These are phyloP conservation scores for Eristalis arbustorum DNA, from an alignment of 2,888 invertebrate genomes.

Conservation along the genomic window DNA sequence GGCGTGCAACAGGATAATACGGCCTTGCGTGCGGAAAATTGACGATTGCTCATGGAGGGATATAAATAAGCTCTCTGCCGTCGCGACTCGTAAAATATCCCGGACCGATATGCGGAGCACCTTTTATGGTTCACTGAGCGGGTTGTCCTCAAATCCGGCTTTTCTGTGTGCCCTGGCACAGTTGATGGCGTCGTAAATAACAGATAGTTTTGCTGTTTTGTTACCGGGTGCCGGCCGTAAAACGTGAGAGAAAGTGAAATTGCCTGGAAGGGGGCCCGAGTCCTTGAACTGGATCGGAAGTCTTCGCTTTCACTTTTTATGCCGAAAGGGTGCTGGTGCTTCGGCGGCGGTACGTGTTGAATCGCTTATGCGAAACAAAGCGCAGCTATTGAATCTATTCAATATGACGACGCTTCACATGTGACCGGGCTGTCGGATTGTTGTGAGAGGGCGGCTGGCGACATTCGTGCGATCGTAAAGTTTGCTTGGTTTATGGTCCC, in stretches of 20 bases:
- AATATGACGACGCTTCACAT: not conserved
- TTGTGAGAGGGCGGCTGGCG: not conserved
- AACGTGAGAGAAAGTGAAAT: not conserved
- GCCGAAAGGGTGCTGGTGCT: not conserved
- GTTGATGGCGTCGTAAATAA: not conserved
- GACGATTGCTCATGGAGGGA: not conserved
- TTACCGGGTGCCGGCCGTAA: not conserved
- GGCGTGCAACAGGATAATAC: constrained; percentile 19
- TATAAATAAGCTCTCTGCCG: not conserved
- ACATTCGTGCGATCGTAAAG: not conserved
- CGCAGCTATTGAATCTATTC: not conserved
- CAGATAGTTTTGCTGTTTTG: not conserved
- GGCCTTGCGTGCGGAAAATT: not conserved
- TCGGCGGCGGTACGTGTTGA: not conserved
- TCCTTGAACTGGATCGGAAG: not conserved
- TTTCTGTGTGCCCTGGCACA: not conserved
- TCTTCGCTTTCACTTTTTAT: not conserved
- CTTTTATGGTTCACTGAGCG: not conserved
- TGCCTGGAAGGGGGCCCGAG: not conserved
- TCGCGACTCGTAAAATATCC: not conserved
- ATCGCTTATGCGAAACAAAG: not conserved
- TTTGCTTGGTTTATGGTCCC: not conserved
- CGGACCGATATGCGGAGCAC: not conserved
- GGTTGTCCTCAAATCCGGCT: not conserved
- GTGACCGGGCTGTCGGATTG: not conserved